phyloP scores from a whole-genome alignment of 1,140 invertebrate species.

The Lepidurus couesii region DNA sequence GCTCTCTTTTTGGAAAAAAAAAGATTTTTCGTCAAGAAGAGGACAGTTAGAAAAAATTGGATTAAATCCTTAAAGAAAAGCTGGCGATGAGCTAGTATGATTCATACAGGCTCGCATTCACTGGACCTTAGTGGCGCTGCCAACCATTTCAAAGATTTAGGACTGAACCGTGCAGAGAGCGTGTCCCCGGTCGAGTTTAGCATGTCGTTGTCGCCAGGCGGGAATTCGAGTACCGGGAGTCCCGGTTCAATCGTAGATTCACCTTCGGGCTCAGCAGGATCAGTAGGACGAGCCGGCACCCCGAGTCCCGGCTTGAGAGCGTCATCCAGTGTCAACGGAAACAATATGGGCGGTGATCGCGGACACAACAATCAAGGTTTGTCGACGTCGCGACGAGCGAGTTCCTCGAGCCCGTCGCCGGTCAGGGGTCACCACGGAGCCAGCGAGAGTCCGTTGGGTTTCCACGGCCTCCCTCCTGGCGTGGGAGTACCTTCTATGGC shows the following conservation, averaged over 20 bases:
- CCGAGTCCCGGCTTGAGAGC: slow-evolving; percentile 28
- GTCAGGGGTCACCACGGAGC: slow-evolving; percentile 20
- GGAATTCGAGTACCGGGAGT: slow-evolving; percentile 28
- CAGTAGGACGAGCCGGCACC: slow-evolving; percentile 26
- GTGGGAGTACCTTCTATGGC: slow-evolving; percentile 37
- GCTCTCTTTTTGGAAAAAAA: too few relatives aligned
- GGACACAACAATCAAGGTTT: background rate
- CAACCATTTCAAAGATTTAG: slow-evolving; percentile 4
- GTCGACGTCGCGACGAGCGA: slow-evolving; percentile 3
- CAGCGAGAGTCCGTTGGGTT: slow-evolving; percentile 2
- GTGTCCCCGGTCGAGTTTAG: slow-evolving; percentile 32
- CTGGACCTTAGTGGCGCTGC: background rate
- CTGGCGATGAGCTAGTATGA: slow-evolving; percentile 8
- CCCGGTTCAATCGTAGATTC: slow-evolving; percentile 32
- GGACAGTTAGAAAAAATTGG: too few relatives aligned
- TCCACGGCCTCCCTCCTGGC: slow-evolving; percentile 26
- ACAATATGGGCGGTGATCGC: slow-evolving; percentile 19
- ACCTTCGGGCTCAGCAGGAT: slow-evolving; percentile 8
- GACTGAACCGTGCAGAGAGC: slow-evolving; percentile 8
- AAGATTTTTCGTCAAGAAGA: too few relatives aligned
- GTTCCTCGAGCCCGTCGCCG: slow-evolving; percentile 22
- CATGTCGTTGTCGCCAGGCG: slow-evolving; percentile 34
- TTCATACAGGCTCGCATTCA: background rate
- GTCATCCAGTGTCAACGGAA: slow-evolving; percentile 29
- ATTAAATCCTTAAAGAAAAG: background rate